Evolutionary conservation across 1,140 invertebrate genomes (phyloP), one percentile per base, ranked within the genome.

Genomic region (Tetraneura akinire): DNA sequence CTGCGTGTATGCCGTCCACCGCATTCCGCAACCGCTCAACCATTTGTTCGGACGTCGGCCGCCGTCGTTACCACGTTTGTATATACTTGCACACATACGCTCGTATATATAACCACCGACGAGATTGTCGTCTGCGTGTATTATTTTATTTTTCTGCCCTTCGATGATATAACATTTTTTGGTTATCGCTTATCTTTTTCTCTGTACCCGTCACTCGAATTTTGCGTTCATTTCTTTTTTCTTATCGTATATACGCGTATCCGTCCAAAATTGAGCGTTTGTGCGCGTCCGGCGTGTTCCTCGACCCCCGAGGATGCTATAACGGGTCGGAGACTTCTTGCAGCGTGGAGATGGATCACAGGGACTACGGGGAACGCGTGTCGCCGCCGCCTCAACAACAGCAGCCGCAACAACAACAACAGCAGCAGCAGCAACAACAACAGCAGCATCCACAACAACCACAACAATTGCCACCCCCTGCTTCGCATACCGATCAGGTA

Each of bases 321-420:
- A 78, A 78, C 74, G 74, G 74, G 74, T 78, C 74, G 29, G 74
- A 78, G 37, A 78, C 74, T 21, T 78, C 74, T 78, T 78, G 74
- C 8, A 78, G 74, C 74, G 74, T 78, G 51, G 74, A 78, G 37
- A 78, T 78, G 74, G 74, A 78, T 8, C 74, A 78, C 55, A 60
- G 74, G 74, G 74, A 78, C 18, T 78, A 78, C 74, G 74, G 74
- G 37, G 74, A 78, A 29, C 55, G 74, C 53, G 55, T 78, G 42
- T 78, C 74, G n/a, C 73, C n/a, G 55, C 37, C 16, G 29, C 21
- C 32, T n/a, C 23, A 16, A 5, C 32, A 32, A 3, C 74, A 55
- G 9, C 74, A 55, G 16, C 71, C 26, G 10, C 45, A n/a, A 2
- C 68, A 51, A 0, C 68, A 57, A 1, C 37, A 71, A 11, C 68